Percentiles rank a stretch among this genome's conserved stretches.
phyloP scores from a whole-genome alignment of 2,113 vertebrate species.

The Erpornis zantholeuca region DNA sequence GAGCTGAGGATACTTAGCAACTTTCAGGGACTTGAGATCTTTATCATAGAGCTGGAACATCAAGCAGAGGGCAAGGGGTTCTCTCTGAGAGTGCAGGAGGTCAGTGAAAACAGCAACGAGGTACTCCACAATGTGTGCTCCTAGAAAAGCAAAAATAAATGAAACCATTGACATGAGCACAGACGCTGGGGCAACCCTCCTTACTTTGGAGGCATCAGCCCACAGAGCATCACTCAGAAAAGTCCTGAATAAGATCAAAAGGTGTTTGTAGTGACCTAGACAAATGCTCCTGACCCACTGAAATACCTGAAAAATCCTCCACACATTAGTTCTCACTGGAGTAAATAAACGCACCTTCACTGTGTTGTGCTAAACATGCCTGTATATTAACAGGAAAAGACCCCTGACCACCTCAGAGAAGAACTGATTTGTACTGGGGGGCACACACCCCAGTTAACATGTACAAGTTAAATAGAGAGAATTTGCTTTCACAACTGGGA shows the following conservation, averaged over 20 bases:
- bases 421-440: not conserved
- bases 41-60: constrained; percentile 87
- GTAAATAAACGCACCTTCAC: not conserved
- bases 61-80: constrained; percentile 89
- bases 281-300: not conserved
- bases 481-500: not conserved
- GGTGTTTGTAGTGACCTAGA: not conserved
- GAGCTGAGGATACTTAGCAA: constrained; percentile 63
- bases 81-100: constrained; percentile 90
- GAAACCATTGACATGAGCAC: not conserved
- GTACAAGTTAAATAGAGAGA: not conserved
- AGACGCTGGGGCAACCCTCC: not conserved
- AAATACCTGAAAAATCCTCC: not conserved
- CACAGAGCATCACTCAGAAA: not conserved
- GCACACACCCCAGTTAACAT: not conserved
- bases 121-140: constrained; percentile 70
- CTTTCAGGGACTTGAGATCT: constrained; percentile 67
- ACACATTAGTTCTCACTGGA: not conserved
- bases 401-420: not conserved
- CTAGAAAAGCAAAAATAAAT: constrained; percentile 36
- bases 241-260: not conserved
- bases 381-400: not conserved
- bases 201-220: not conserved
- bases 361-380: not conserved
- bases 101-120: constrained; percentile 82